Evolutionary conservation across 2,797 vertebrate species (phyloP).

Genomic region (Chromis chromis): DNA sequence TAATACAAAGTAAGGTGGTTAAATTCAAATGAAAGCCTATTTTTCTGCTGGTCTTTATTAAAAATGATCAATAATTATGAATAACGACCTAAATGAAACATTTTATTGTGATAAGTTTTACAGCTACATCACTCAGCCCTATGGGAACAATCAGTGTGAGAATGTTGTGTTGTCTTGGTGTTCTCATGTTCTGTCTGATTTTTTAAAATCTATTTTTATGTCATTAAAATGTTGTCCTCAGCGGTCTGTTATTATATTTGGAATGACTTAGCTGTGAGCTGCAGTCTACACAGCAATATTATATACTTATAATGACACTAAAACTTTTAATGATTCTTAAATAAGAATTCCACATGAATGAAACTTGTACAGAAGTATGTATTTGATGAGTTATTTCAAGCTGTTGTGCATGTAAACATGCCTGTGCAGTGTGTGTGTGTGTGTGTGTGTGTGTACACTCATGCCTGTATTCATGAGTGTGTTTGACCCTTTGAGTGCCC

Average conservation of each 20-base stretch:
- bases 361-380: neutral
- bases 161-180: neutral
- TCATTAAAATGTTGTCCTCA: neutral
- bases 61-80: too few species aligned
- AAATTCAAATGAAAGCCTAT: too few species aligned
- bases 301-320: neutral
- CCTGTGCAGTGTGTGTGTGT: slow-evolving; percentile 18
- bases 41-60: too few species aligned
- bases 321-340: neutral
- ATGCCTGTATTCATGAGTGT: slow-evolving; percentile 19
- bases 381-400: slow-evolving; percentile 11
- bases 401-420: slow-evolving; percentile 41
- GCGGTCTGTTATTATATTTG: neutral
- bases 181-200: too few species aligned
- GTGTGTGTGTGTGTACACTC: slow-evolving; percentile 12
- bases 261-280: neutral
- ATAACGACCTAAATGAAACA: too few species aligned
- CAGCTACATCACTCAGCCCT: too few species aligned
- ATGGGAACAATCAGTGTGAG: too few species aligned
- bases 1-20: too few species aligned
- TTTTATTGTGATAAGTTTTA: too few species aligned
- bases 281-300: neutral
- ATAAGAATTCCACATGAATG: neutral
- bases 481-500: slow-evolving; percentile 44
- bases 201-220: neutral